These are phyloP conservation scores for Athalia cordata DNA, from an alignment of 2,888 invertebrate species.

Conservation along the genomic window DNA sequence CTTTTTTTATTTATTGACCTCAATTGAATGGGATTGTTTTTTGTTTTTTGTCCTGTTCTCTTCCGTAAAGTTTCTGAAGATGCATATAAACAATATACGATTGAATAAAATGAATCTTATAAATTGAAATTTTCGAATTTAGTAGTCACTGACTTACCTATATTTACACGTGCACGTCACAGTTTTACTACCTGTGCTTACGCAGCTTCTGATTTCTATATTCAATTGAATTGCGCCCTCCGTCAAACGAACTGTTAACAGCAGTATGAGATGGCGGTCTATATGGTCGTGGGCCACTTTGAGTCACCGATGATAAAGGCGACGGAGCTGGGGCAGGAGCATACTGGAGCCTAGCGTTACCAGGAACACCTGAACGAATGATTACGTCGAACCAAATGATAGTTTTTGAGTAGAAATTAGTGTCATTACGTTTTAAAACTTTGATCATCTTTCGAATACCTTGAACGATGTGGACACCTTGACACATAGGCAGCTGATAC, in stretches of 20 bases:
- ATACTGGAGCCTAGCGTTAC: constrained; percentile 68
- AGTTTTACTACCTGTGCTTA: constrained; percentile 66
- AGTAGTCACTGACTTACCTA: constrained; percentile 13
- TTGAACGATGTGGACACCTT: constrained; percentile 71
- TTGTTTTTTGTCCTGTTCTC: background rate
- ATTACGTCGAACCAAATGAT: constrained; percentile 50
- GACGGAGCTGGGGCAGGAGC: constrained; percentile 65
- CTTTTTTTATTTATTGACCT: background rate
- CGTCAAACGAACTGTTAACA: constrained; percentile 65
- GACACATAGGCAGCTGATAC: constrained; percentile 72
- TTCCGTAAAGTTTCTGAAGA: constrained; percentile 15
- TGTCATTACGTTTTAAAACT: background rate
- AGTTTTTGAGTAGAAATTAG: background rate
- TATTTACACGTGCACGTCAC: constrained; percentile 33
- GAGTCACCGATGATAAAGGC: constrained; percentile 66
- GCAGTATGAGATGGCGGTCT: constrained; percentile 68
- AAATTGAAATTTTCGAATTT: background rate
- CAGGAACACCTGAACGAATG: constrained; percentile 69
- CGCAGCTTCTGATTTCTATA: constrained; percentile 69
- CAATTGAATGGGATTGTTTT: background rate
- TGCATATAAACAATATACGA: background rate
- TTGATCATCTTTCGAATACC: constrained; percentile 54
- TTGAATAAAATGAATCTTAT: background rate
- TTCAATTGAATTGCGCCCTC: constrained; percentile 66
- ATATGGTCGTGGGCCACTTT: constrained; percentile 69